Percentiles rank a stretch among this genome's conserved stretches.
Evolutionary conservation across 2,888 invertebrate genomes (phyloP).

Genomic region (Ashinkailepas kermadecensis): DNA sequence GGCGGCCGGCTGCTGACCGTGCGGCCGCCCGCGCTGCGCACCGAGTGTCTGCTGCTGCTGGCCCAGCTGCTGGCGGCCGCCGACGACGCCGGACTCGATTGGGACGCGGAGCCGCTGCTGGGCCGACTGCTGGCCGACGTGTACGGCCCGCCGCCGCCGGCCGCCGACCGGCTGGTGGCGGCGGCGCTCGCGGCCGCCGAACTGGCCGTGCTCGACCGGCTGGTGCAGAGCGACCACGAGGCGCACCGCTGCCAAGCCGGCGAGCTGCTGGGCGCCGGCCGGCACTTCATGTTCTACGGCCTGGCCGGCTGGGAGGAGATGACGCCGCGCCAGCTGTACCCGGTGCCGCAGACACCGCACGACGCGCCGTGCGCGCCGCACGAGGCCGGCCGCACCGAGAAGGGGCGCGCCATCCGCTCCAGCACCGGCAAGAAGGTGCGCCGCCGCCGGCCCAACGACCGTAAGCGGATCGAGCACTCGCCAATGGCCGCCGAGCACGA

Average conservation of each 20-base stretch:
- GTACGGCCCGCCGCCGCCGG: conserved; percentile 30
- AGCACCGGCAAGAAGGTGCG: conserved; percentile 18
- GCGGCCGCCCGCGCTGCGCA: conserved; percentile 49
- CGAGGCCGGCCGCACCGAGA: background rate
- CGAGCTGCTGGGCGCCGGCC: conserved; percentile 51
- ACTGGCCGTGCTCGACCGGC: conserved; percentile 84
- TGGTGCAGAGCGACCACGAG: conserved; percentile 89
- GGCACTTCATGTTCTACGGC: conserved; percentile 50
- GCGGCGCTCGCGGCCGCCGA: conserved; percentile 45
- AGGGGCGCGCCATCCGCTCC: background rate
- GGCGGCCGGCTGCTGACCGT: conserved; percentile 45
- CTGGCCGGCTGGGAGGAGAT: conserved; percentile 42
- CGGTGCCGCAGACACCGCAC: conserved; percentile 27
- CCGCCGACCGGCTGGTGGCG: conserved; percentile 29
- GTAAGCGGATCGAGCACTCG: background rate
- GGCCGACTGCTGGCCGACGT: conserved; percentile 25
- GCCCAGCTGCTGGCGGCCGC: conserved; percentile 30
- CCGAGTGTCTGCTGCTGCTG: conserved; percentile 52
- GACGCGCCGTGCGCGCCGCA: conserved; percentile 17
- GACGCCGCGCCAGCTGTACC: conserved; percentile 29
- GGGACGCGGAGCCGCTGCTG: conserved; percentile 34
- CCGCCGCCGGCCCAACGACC: background rate
- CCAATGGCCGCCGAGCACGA: background rate
- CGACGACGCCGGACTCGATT: conserved; percentile 25
- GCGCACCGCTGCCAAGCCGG: conserved; percentile 51